Evolutionary conservation across 2,797 vertebrate species (phyloP).

Genomic region (Gymnocypris eckloni): DNA sequence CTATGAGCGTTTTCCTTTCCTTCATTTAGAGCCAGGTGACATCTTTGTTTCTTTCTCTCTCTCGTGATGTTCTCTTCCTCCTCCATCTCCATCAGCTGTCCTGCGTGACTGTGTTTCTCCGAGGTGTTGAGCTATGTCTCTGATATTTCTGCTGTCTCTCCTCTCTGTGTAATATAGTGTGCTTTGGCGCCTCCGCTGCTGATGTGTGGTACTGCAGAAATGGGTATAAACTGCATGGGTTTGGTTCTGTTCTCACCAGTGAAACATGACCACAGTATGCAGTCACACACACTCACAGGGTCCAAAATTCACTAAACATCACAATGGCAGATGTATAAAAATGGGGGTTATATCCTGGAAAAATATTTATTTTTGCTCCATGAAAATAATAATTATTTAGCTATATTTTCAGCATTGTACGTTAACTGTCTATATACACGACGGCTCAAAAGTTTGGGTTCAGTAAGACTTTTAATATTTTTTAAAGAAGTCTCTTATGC

Average conservation of each 20-base stretch:
- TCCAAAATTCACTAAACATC: conserved; percentile 14
- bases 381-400: too few species aligned
- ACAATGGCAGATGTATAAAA: background rate
- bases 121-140: conserved; percentile 30
- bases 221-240: conserved; percentile 87
- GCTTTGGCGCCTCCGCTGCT: conserved; percentile 83
- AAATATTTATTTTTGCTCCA: too few species aligned
- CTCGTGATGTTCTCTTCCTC: background rate
- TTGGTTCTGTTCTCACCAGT: conserved; percentile 73
- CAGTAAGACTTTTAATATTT: too few species aligned
- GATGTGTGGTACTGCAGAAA: conserved; percentile 82
- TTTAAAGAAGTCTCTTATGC: too few species aligned
- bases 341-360: too few species aligned
- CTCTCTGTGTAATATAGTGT: conserved; percentile 82
- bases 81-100: background rate
- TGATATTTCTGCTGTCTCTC: conserved; percentile 67
- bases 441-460: too few species aligned
- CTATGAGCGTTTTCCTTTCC: conserved; percentile 95
- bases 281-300: conserved; percentile 25
- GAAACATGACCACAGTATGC: conserved; percentile 33
- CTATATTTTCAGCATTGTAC: too few species aligned
- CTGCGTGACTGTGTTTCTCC: background rate
- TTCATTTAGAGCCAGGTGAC: conserved; percentile 97
- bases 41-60: conserved; percentile 57
- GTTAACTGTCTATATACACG: too few species aligned